Evolutionary conservation across 2,888 invertebrate species (phyloP), one percentile per base, ranked within the genome.

Genomic region (Acronicta aceris): DNA sequence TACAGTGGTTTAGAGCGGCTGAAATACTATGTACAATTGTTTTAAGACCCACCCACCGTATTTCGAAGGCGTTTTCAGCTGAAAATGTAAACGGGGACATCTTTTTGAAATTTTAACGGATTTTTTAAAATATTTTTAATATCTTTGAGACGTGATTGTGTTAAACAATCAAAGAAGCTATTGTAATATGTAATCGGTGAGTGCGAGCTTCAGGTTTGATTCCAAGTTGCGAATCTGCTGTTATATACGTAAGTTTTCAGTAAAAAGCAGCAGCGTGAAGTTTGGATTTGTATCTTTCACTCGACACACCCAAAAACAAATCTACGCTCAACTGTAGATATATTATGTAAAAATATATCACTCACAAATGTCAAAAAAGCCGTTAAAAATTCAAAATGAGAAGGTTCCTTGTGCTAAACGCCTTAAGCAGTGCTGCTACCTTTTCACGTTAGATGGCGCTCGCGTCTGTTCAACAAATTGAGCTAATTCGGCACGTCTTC

Each of bases 361-460:
- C 10, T 8, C 9, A 8, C 9, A 2, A 30, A 30, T 30, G 12
- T 33, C 33, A 38, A 38, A 38, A 38, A 38, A 38, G n/a, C 38
- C 38, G 38, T 38, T 38, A 6, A n/a, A 38, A 38, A 6, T 38
- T 38, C 38, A 38, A 38, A 38, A n/a, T n/a, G 6, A 1, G n/a
- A 38, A n/a, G 38, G 1, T 38, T 7, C 38, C 38, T n/a, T 6
- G 57, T 55, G 69, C 53, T 56, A 59, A 47, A 46, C 65, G 60
- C 50, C 62, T 67, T 49, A 16, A 60, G 50, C 58, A 53, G 50
- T 60, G 71, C 78, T 71, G 76, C 77, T 74, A 70, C 53, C 17
- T 49, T 62, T 64, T 69, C 65, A 64, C 76, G 65, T 57, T 76
- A 78, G 76, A 53, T 57, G 16, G 54, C 64, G 77, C 69, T 69